These are phyloP conservation scores for Pomatorhinus ruficollis DNA, from an alignment of 2,113 vertebrate genomes.

Conservation along the genomic window DNA sequence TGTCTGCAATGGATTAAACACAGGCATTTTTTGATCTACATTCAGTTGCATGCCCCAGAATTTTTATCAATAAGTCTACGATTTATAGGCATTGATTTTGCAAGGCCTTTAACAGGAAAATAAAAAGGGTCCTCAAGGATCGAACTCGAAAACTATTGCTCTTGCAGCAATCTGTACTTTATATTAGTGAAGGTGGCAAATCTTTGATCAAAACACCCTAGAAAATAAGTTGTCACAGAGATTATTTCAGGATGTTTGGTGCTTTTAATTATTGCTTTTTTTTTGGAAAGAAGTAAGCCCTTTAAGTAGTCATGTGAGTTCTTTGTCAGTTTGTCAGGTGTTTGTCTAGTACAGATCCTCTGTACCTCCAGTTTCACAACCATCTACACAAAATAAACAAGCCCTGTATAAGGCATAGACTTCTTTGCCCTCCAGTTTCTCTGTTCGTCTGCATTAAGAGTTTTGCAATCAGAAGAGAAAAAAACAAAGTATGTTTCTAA, in stretches of 20 bases:
- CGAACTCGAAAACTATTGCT: conserved; percentile 66
- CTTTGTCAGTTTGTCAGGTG: not conserved
- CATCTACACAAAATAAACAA: not conserved
- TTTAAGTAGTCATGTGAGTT: not conserved
- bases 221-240: conserved; percentile 28
- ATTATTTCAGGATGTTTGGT: conserved; percentile 33
- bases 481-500: conserved; percentile 6
- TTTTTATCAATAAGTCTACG: conserved; percentile 78
- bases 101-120: conserved; percentile 61
- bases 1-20: conserved; percentile 72
- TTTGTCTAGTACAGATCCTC: too few species aligned
- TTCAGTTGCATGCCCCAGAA: conserved; percentile 63
- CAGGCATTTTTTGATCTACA: conserved; percentile 71
- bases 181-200: conserved; percentile 43
- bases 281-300: not conserved
- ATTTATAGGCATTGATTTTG: conserved; percentile 74
- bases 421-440: not conserved
- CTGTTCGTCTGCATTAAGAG: not conserved
- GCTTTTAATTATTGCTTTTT: conserved; percentile 10
- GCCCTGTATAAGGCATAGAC: not conserved
- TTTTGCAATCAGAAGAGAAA: not conserved
- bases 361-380: not conserved
- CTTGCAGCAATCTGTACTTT: conserved; percentile 59
- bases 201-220: conserved; percentile 60
- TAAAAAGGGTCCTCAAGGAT: conserved; percentile 65